A percentile compares a stretch with the other conserved stretches of the same genome.
Evolutionary conservation across 2,113 vertebrate genomes (phyloP).

Genomic region (Semicossyphus pulcher): DNA sequence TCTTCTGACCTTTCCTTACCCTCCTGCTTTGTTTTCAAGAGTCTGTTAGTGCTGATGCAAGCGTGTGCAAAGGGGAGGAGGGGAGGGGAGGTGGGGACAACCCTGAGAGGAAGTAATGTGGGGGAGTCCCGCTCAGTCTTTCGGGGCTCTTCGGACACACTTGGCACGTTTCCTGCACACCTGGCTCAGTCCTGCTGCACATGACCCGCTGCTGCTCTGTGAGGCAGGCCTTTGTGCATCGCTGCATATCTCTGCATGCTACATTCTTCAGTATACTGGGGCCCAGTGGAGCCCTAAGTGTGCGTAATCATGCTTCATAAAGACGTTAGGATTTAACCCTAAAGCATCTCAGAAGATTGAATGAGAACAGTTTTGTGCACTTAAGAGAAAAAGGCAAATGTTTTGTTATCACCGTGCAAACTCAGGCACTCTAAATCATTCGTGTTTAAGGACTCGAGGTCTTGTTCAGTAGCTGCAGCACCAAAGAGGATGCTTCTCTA

Average conservation of each 20-base stretch:
- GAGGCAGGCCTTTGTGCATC: conserved; percentile 74
- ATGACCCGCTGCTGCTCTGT: conserved; percentile 42
- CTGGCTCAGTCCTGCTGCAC: conserved; percentile 58
- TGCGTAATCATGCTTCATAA: not conserved
- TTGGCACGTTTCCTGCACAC: conserved; percentile 75
- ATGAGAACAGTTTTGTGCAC: conserved; percentile 1
- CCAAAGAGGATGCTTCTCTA: conserved; percentile 4
- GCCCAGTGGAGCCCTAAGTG: conserved; percentile 5
- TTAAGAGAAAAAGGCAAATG: not conserved
- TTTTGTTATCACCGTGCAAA: conserved; percentile 1
- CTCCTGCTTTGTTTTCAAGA: not conserved
- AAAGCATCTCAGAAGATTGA: not conserved
- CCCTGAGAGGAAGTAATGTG: conserved; percentile 41
- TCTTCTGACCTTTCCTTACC: conserved; percentile 18
- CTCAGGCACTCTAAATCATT: not conserved
- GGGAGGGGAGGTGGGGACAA: conserved; percentile 6
- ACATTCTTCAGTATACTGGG: conserved; percentile 68
- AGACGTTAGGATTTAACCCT: not conserved
- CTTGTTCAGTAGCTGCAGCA: not conserved
- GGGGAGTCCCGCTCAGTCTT: conserved; percentile 19
- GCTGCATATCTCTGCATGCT: conserved; percentile 35
- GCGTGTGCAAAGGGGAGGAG: conserved; percentile 33
- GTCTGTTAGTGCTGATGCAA: conserved; percentile 23
- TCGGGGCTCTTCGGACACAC: conserved; percentile 18
- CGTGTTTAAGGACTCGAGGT: not conserved